Conservation (phyloP, 2,888 invertebrate species). For the Agrotis segetum region DNA sequence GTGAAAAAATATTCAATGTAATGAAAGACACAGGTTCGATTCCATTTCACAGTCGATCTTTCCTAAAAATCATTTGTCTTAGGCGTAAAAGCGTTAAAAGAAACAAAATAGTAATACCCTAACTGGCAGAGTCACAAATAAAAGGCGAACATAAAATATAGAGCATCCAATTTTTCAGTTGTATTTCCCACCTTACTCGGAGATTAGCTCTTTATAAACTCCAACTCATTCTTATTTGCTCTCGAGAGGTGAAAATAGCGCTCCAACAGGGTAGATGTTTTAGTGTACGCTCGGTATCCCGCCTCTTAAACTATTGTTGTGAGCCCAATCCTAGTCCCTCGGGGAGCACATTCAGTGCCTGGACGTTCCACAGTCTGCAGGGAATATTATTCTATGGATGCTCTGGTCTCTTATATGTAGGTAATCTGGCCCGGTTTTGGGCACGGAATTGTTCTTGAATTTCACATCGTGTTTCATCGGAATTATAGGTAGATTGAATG, state of each 20-base stretch:
- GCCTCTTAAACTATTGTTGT: constrained; percentile 52
- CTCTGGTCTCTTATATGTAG: constrained; percentile 29
- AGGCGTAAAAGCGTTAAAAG: too few species aligned
- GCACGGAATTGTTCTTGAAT: constrained; percentile 4
- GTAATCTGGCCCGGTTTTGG: constrained; percentile 1
- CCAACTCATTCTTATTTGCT: constrained; percentile 33
- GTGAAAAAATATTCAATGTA: too few species aligned
- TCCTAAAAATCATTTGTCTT: too few species aligned
- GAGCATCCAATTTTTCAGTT: constrained; percentile 24
- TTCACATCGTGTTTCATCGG: background rate
- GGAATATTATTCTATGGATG: constrained; percentile 45
- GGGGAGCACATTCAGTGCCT: constrained; percentile 34
- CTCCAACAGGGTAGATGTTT: constrained; percentile 35
- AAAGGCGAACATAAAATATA: background rate
- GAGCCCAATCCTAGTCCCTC: constrained; percentile 45
- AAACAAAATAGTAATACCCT: background rate
- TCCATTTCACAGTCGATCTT: too few species aligned
- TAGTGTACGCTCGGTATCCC: constrained; percentile 28
- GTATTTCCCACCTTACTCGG: constrained; percentile 14
- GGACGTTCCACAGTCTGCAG: constrained; percentile 24
- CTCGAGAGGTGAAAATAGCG: constrained; percentile 39
- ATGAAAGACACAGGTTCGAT: too few species aligned
- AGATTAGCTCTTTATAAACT: constrained; percentile 44
- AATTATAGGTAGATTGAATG: too few species aligned
- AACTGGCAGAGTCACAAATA: background rate